Conservation (phyloP, 2,113 vertebrate genomes). For the Haemorhous mexicanus region DNA sequence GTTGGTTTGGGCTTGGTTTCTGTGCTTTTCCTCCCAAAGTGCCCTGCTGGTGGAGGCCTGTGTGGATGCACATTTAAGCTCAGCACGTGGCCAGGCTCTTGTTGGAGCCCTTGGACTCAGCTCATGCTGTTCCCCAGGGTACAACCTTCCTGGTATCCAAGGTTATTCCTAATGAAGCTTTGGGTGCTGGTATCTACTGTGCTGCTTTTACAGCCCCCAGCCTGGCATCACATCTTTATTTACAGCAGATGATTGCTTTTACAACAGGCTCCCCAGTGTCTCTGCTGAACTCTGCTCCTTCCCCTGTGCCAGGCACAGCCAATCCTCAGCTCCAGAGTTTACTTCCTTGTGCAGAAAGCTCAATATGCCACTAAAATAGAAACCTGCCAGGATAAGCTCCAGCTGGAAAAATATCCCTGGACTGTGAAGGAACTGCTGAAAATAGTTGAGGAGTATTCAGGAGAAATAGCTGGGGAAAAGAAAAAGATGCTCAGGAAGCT, state of each 20-base stretch:
- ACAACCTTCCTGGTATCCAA: not conserved
- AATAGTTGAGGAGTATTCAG: not conserved
- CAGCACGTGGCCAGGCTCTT: not conserved
- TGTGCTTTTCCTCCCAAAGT: not conserved
- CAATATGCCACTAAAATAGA: not conserved
- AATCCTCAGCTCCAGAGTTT: not conserved
- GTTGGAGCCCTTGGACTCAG: not conserved
- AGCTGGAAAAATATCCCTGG: not conserved
- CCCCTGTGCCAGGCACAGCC: fast-evolving
- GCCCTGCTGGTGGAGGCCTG: not conserved
- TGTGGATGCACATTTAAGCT: not conserved
- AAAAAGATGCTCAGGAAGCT: not conserved
- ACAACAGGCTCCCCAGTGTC: not conserved
- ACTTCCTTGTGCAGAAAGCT: not conserved
- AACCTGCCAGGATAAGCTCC: not conserved
- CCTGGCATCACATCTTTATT: not conserved
- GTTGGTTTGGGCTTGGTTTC: fast-evolving
- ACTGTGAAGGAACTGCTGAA: not conserved
- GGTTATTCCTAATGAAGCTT: not conserved
- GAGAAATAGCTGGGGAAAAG: not conserved
- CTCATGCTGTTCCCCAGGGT: fast-evolving
- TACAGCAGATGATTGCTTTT: not conserved
- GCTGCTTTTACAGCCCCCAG: not conserved
- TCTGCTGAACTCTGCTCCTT: not conserved
- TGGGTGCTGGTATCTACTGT: not conserved